These are phyloP conservation scores for Menidia menidia DNA, from an alignment of 2,797 vertebrate genomes.

Conservation along the genomic window DNA sequence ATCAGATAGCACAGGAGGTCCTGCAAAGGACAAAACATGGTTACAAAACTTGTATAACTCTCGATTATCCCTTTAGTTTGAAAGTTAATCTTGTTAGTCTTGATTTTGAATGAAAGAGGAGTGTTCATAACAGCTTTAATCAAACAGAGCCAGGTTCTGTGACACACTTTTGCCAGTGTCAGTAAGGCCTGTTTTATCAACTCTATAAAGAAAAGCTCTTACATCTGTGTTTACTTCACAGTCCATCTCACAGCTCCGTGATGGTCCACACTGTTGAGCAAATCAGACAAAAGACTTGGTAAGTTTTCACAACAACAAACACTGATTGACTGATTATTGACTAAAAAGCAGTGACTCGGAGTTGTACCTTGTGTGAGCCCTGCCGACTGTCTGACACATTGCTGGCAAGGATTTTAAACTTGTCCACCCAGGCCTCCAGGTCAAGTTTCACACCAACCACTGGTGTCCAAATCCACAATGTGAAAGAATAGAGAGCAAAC, in stretches of 20 bases:
- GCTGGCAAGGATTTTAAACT: conserved; percentile 98
- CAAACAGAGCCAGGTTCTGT: not conserved
- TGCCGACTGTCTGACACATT: conserved; percentile 94
- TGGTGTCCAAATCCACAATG: conserved; percentile 56
- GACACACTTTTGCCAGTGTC: not conserved
- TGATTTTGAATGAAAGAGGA: not conserved
- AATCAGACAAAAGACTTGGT: conserved; percentile 1
- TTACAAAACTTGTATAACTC: not conserved
- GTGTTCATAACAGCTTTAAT: not conserved
- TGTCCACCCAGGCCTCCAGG: conserved; percentile 97
- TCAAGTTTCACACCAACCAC: conserved; percentile 98
- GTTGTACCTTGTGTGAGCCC: conserved; percentile 86
- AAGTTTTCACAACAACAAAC: conserved; percentile 1
- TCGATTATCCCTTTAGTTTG: not conserved
- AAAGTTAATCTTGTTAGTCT: not conserved
- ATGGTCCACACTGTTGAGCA: conserved; percentile 90
- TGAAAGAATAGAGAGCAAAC: not conserved
- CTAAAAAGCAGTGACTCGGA: not conserved
- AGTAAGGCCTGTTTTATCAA: conserved; percentile 1
- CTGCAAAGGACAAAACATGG: conserved; percentile 58
- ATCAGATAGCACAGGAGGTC: conserved; percentile 97
- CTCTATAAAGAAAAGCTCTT: conserved; percentile 44
- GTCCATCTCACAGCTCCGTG: conserved; percentile 97
- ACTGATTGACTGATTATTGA: not conserved
- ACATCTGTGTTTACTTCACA: conserved; percentile 98